Evolutionary conservation across 2,888 invertebrate species (phyloP), one percentile per base, ranked within the genome.

Genomic region (Zele albiditarsus): DNA sequence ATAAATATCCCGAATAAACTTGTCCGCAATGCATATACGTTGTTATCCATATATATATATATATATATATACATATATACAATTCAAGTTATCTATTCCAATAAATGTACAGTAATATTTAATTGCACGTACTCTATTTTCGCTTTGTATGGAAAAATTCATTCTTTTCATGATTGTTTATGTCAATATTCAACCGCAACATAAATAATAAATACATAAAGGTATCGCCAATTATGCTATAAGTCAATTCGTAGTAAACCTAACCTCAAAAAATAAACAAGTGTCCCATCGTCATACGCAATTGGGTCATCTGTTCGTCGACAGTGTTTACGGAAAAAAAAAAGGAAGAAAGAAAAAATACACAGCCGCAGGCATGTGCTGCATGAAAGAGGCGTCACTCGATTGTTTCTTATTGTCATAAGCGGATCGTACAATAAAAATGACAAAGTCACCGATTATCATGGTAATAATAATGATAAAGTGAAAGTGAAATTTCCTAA

Each of bases 191-290:
- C 46, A 16, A n/a, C n/a, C 6, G 0, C 20, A 20, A 53, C 3
- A 53, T 16, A n/a, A 3, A 46, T 46, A n/a, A 46, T n/a, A 0
- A 46, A 46, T n/a, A 16, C n/a, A 16, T 1, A n/a, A 46, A 46
- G 3, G 3, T 46, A 16, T n/a, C 6, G 20, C 5, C 53, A 3
- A 23, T 20, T 5, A 16, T n/a, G 3, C n/a, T 16, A 14, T 1
- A 46, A n/a, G n/a, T 16, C 14, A 4, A n/a, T 16, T n/a, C n/a
- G 16, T 14, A n/a, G 46, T 14, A 23, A 23, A 23, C 20, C 53
- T 53, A 53, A 53, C 53, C 53, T 53, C n/a, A 20, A 53, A 53
- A 20, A 4, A 53, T 53, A 20, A 53, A 53, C 53, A 53, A 53
- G 53, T 53, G 53, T 53, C 53, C 12, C 8, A 8, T 53, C 53